Evolutionary conservation across 2,888 invertebrate species (phyloP).

Genomic region (Heteropelma amictum): DNA sequence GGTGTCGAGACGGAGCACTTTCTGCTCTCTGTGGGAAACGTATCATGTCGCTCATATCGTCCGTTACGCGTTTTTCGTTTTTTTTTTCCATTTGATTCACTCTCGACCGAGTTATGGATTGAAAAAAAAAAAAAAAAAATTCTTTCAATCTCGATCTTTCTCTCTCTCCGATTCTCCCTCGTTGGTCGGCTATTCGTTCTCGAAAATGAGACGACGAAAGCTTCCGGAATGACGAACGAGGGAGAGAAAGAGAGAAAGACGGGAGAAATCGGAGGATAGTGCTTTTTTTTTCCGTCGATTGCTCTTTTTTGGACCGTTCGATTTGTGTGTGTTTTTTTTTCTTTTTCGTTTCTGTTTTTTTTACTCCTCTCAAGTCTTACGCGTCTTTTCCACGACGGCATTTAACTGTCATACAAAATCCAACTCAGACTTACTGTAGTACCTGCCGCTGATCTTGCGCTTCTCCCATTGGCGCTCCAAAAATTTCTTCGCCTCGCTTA

Average conservation of each 20-base stretch:
- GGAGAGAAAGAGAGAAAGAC: not conserved
- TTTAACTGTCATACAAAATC: slow-evolving; percentile 86
- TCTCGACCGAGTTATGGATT: not conserved
- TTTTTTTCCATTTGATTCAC: not conserved
- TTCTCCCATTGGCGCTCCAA: slow-evolving; percentile 87
- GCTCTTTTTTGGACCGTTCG: not conserved
- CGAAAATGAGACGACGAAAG: not conserved
- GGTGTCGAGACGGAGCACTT: slow-evolving; percentile 45
- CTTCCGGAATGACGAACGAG: not conserved
- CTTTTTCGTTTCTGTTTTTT: slow-evolving; percentile 52
- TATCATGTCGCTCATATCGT: slow-evolving; percentile 35
- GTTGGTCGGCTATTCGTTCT: not conserved
- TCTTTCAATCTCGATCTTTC: not conserved
- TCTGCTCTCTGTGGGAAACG: slow-evolving; percentile 52
- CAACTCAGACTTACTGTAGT: slow-evolving; percentile 78
- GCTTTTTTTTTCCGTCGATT: not conserved
- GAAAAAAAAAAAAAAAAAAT: slow-evolving; percentile 4
- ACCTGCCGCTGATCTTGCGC: slow-evolving; percentile 71
- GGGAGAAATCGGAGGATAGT: not conserved
- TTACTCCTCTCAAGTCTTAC: slow-evolving; percentile 57
- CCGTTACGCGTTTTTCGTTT: slow-evolving; percentile 2
- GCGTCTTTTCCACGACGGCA: slow-evolving; percentile 67
- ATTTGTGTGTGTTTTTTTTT: slow-evolving; percentile 11
- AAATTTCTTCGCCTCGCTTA: slow-evolving; percentile 95
- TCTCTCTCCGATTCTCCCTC: not conserved